A percentile compares a stretch with the other conserved stretches of the same genome.
Conservation (phyloP, 2,888 invertebrate genomes). For the Drosophila lacicola region DNA sequence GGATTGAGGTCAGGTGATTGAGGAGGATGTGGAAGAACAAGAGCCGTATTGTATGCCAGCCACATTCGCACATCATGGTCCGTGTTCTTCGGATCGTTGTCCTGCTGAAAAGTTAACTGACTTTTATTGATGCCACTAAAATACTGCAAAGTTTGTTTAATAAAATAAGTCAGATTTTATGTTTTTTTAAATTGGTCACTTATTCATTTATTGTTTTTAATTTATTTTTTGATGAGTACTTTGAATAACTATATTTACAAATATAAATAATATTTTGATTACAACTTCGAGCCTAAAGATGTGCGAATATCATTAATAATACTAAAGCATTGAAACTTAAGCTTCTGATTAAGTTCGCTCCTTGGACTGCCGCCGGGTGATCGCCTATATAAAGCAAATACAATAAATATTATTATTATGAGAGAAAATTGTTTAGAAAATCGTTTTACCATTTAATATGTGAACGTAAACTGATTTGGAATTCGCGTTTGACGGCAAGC, state of each 20-base stretch:
- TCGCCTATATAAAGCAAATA: slow-evolving; percentile 46
- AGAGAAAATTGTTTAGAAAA: background rate
- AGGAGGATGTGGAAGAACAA: too few relatives aligned
- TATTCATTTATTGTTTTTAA: slow-evolving; percentile 12
- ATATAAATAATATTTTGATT: slow-evolving; percentile 14
- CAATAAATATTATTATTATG: background rate
- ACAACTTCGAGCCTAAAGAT: slow-evolving; percentile 40
- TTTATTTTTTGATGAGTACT: slow-evolving; percentile 23
- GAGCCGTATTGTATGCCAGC: too few relatives aligned
- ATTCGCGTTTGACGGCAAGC: slow-evolving; percentile 94
- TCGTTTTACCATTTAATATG: slow-evolving; percentile 91
- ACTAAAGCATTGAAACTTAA: slow-evolving; percentile 27
- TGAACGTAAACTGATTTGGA: slow-evolving; percentile 93
- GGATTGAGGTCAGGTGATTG: too few relatives aligned
- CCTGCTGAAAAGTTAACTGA: too few relatives aligned
- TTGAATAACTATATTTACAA: slow-evolving; percentile 55
- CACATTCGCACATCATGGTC: too few relatives aligned
- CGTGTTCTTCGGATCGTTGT: too few relatives aligned
- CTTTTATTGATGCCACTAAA: too few relatives aligned
- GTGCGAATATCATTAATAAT: slow-evolving; percentile 42
- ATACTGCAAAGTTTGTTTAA: background rate
- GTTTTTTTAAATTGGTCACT: background rate
- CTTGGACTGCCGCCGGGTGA: slow-evolving; percentile 70
- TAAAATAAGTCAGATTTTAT: background rate
- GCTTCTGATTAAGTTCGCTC: slow-evolving; percentile 29